phyloP scores from a whole-genome alignment of 2,113 vertebrate species.

The Mustelus asterias region DNA sequence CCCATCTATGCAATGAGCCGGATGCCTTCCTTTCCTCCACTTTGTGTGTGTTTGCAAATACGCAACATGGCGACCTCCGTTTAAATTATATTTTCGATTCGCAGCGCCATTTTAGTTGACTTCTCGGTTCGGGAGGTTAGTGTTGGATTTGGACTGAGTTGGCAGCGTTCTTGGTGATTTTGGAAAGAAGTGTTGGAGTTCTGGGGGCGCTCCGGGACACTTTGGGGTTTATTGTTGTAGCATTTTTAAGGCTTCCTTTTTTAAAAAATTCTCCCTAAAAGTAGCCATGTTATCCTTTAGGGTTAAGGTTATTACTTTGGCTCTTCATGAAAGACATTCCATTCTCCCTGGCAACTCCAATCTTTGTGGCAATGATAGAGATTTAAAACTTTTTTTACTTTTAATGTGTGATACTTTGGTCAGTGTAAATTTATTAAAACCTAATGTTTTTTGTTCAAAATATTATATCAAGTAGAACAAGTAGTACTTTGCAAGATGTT shows the following conservation, averaged over 20 bases:
- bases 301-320: not conserved
- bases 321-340: not conserved
- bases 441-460: not conserved
- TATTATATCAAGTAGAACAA: not conserved
- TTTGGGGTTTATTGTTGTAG: not conserved
- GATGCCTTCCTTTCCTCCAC: constrained; percentile 36
- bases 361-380: not conserved
- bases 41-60: constrained; percentile 46
- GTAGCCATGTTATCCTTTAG: not conserved
- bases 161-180: not conserved
- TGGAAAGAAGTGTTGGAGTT: not conserved
- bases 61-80: constrained; percentile 90
- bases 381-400: not conserved
- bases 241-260: not conserved
- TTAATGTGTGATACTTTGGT: not conserved
- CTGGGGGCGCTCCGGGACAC: not conserved
- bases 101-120: constrained; percentile 81
- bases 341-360: not conserved
- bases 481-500: not conserved
- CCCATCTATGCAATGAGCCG: constrained; percentile 52
- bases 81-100: constrained; percentile 69
- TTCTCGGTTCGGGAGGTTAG: constrained; percentile 35
- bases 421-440: not conserved
- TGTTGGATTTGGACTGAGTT: not conserved
- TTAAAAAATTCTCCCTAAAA: not conserved